Conservation (phyloP, 2,888 invertebrate species). For the Watsonalla binaria region DNA sequence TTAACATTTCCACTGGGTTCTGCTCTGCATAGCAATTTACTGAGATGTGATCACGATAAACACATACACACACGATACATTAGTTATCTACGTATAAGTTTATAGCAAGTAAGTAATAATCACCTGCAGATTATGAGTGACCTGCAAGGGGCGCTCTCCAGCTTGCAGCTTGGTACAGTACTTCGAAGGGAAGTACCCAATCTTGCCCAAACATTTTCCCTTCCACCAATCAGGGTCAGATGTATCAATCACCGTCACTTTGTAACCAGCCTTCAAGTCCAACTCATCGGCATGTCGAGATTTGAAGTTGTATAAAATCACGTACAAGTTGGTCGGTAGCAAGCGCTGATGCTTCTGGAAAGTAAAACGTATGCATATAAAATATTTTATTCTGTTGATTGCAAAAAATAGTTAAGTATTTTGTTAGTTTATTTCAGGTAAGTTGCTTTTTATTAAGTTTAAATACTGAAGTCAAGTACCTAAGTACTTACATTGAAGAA, state of each 20-base stretch:
- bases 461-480: too few relatives aligned
- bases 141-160: conserved; percentile 94
- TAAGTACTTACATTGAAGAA: too few relatives aligned
- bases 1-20: too few relatives aligned
- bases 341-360: conserved; percentile 89
- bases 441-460: too few relatives aligned
- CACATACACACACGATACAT: conserved; percentile 8
- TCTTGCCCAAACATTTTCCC: conserved; percentile 93
- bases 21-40: too few relatives aligned
- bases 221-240: conserved; percentile 99
- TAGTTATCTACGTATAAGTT: background rate
- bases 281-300: conserved; percentile 96
- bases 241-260: conserved; percentile 94
- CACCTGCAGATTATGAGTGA: conserved; percentile 78
- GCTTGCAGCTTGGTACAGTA: conserved; percentile 94
- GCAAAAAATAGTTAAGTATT: conserved; percentile 1
- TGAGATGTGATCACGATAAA: too few relatives aligned
- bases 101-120: background rate
- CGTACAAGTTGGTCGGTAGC: conserved; percentile 94
- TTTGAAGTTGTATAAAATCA: conserved; percentile 96
- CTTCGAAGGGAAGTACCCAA: conserved; percentile 96
- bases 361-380: background rate
- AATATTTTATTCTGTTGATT: conserved; percentile 9
- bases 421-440: conserved; percentile 2
- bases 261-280: conserved; percentile 94